A percentile compares a stretch with the other conserved stretches of the same genome.
Conservation (phyloP, 2,113 vertebrate species). For the Hystrix cristata region DNA sequence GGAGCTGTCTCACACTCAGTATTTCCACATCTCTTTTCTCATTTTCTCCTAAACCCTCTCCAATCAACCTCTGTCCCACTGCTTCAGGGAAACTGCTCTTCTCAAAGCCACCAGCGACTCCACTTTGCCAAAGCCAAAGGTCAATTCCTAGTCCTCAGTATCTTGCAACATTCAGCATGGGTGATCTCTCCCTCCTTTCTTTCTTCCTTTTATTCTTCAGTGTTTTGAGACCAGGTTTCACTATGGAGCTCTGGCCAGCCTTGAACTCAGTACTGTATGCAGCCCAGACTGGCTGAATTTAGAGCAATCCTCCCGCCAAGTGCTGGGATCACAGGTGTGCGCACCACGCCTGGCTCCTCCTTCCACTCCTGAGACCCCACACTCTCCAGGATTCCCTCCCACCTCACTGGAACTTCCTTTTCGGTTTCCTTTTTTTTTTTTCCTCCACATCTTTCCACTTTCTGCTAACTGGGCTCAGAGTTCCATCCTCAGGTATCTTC, state of each 20-base stretch:
- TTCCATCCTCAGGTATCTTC: not conserved
- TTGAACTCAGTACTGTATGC: not conserved
- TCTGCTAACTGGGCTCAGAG: not conserved
- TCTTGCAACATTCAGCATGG: not conserved
- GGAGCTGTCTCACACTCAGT: not conserved
- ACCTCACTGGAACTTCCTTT: not conserved
- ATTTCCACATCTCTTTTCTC: not conserved
- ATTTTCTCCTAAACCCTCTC: not conserved
- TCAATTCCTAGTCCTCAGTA: not conserved
- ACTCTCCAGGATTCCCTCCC: not conserved
- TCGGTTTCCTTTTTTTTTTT: not conserved
- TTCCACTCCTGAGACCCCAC: not conserved
- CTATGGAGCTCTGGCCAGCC: not conserved
- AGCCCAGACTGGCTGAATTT: not conserved
- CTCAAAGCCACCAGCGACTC: not conserved
- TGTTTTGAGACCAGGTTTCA: not conserved
- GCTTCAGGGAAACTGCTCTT: not conserved
- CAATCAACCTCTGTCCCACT: not conserved
- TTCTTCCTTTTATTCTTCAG: not conserved
- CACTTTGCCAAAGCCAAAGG: not conserved
- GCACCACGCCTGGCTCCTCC: not conserved
- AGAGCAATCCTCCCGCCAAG: not conserved
- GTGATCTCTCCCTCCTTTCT: not conserved
- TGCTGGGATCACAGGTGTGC: not conserved
- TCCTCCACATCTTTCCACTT: not conserved